These are phyloP conservation scores for Bufotes viridis DNA, from an alignment of 2,797 vertebrate species.

Conservation along the genomic window DNA sequence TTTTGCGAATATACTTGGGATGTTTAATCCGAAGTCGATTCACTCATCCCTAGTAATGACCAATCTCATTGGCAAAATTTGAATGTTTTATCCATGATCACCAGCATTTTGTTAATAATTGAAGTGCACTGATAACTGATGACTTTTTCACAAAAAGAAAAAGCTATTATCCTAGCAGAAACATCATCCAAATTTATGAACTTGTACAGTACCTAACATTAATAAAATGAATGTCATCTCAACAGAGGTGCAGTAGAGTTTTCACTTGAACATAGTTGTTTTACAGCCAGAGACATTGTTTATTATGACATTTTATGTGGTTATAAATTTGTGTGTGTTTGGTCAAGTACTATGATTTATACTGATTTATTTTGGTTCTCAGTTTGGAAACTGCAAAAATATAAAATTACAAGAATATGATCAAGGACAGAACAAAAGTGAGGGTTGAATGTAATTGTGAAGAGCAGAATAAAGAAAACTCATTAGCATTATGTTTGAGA, in stretches of 20 bases:
- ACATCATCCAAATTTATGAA: slow-evolving; percentile 39
- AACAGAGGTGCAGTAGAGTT: slow-evolving; percentile 33
- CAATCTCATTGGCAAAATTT: not conserved
- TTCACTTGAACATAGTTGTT: slow-evolving; percentile 35
- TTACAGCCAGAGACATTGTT: slow-evolving; percentile 48
- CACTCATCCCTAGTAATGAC: too few relatives aligned
- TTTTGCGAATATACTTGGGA: too few relatives aligned
- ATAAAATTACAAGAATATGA: slow-evolving; percentile 26
- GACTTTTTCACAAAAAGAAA: slow-evolving; percentile 24
- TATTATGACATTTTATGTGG: slow-evolving; percentile 50
- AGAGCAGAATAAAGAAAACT: not conserved
- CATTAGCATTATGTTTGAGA: not conserved
- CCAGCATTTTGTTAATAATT: not conserved
- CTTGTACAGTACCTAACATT: slow-evolving; percentile 24
- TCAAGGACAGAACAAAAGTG: slow-evolving; percentile 10
- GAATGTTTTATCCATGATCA: not conserved
- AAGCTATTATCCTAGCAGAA: slow-evolving; percentile 27
- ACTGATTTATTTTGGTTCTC: slow-evolving; percentile 22
- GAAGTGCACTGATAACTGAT: slow-evolving; percentile 10
- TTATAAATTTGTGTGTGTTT: slow-evolving; percentile 40
- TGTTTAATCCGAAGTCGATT: too few relatives aligned
- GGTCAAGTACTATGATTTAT: slow-evolving; percentile 45
- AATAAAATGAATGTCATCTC: slow-evolving; percentile 30
- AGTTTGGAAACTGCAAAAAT: slow-evolving; percentile 29
- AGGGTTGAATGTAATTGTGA: not conserved